Percentiles rank a stretch among this genome's conserved stretches.
Evolutionary conservation across 2,888 invertebrate species (phyloP).

Genomic region (Thyatira batis): DNA sequence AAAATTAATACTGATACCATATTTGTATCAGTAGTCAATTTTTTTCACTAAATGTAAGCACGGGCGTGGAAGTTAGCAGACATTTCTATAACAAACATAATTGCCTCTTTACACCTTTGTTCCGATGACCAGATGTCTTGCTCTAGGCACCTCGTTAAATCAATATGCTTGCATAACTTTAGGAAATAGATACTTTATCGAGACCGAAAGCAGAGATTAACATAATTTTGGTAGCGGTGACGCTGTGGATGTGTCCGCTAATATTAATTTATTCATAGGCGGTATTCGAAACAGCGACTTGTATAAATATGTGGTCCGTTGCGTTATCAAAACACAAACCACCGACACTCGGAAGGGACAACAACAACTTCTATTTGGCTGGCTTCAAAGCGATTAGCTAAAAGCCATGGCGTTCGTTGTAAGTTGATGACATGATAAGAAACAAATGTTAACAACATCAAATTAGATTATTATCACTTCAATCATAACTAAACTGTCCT

Average conservation of each 20-base stretch:
- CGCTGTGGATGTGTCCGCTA: constrained; percentile 44
- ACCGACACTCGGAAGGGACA: constrained; percentile 66
- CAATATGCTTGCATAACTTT: constrained; percentile 32
- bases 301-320: constrained; percentile 74
- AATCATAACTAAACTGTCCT: not conserved
- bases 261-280: constrained; percentile 63
- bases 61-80: not conserved
- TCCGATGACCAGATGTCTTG: constrained; percentile 16
- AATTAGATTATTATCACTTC: not conserved
- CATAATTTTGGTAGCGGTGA: constrained; percentile 43
- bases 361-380: constrained; percentile 63
- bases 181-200: constrained; percentile 30
- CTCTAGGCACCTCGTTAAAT: constrained; percentile 20
- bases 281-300: constrained; percentile 58
- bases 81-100: not conserved
- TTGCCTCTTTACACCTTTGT: not conserved
- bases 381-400: constrained; percentile 79
- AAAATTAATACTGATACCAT: too few species aligned
- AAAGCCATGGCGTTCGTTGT: constrained; percentile 80
- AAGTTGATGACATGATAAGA: constrained; percentile 48
- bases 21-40: too few species aligned
- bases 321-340: constrained; percentile 67
- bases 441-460: constrained; percentile 7
- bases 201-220: constrained; percentile 26
- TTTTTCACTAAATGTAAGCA: too few species aligned